A percentile compares a stretch with the other conserved stretches of the same genome.
Evolutionary conservation across 2,113 vertebrate genomes (phyloP).

Genomic region (Elephantulus edwardii): DNA sequence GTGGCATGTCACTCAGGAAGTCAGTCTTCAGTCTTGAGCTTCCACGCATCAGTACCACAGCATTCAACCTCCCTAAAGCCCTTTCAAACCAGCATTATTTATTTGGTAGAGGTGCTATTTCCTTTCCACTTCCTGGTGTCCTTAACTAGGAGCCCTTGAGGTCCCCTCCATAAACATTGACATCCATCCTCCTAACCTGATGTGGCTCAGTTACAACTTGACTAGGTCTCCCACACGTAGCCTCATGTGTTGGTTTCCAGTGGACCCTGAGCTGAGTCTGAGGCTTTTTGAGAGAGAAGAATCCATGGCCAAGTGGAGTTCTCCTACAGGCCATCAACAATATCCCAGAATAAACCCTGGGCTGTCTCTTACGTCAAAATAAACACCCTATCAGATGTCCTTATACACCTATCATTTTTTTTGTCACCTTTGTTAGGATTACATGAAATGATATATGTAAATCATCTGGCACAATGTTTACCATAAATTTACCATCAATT

Average conservation of each 20-base stretch:
- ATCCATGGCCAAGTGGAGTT: not conserved
- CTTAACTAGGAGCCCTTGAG: not conserved
- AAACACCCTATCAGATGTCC: not conserved
- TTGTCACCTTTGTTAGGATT: not conserved
- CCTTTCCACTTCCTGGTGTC: not conserved
- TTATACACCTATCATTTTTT: not conserved
- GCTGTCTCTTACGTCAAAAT: not conserved
- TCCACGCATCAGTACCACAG: not conserved
- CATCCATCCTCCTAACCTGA: not conserved
- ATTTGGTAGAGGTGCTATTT: not conserved
- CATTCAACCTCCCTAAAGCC: not conserved
- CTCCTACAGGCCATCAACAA: too few relatives aligned
- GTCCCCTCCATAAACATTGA: not conserved
- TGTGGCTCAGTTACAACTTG: not conserved
- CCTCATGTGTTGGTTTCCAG: not conserved
- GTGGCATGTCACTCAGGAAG: not conserved
- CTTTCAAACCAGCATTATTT: not conserved
- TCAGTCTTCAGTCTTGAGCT: not conserved
- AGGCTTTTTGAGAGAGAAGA: not conserved
- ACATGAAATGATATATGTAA: not conserved
- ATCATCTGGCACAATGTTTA: not conserved
- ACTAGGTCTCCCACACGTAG: not conserved
- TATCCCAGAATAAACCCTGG: not conserved
- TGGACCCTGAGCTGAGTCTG: not conserved
- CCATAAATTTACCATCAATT: too few relatives aligned